Conservation (phyloP, 2,797 vertebrate genomes). For the Octomys mimax region DNA sequence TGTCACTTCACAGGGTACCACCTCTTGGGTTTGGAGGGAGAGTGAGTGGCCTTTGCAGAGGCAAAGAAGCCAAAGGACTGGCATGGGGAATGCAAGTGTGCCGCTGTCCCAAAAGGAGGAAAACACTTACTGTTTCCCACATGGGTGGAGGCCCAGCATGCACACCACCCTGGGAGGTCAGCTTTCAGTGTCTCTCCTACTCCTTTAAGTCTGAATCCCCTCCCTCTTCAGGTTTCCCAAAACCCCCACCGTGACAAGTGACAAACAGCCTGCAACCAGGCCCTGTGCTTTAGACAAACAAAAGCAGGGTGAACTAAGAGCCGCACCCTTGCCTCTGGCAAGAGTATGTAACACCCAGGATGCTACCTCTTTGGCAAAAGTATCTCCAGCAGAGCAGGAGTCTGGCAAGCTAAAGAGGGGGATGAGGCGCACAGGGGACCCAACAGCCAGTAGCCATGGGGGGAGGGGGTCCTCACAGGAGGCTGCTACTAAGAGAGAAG, state of each 20-base stretch:
- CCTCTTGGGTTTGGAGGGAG: slow-evolving; percentile 77
- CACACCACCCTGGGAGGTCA: accelerated
- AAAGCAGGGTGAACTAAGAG: background rate
- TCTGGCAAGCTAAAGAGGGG: background rate
- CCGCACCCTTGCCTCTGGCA: background rate
- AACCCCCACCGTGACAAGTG: background rate
- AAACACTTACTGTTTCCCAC: slow-evolving; percentile 34
- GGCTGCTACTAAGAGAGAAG: background rate
- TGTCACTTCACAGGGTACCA: slow-evolving; percentile 50
- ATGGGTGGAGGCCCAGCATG: background rate
- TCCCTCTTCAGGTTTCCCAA: background rate
- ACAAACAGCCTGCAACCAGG: background rate
- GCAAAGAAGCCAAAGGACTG: background rate
- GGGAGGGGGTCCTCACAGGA: background rate
- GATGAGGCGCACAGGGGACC: background rate
- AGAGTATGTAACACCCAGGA: accelerated
- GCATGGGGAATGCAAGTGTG: background rate
- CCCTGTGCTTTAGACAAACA: slow-evolving; percentile 8
- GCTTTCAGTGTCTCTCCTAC: background rate
- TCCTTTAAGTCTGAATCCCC: background rate
- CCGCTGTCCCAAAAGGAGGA: background rate
- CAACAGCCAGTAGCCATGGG: background rate
- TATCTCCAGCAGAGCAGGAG: background rate
- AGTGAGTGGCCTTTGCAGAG: slow-evolving; percentile 42
- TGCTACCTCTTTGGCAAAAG: background rate